phyloP scores from a whole-genome alignment of 53 echinoderm and acorn worm species.

The Echinarachnius parma region DNA sequence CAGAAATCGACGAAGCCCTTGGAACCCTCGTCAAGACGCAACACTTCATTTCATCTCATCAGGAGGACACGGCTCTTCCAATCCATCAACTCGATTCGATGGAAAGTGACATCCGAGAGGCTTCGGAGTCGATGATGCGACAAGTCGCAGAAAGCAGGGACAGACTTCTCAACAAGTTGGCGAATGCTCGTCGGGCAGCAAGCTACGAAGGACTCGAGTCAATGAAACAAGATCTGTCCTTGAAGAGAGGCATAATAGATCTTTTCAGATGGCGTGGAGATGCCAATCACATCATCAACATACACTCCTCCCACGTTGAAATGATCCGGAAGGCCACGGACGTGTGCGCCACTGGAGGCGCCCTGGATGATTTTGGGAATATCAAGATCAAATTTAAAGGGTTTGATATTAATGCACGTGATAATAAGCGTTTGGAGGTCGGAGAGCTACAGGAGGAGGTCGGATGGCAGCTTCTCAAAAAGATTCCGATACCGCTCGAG shows the following conservation, averaged over 20 bases:
- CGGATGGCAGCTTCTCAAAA: not conserved
- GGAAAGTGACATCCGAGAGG: not conserved
- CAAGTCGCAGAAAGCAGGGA: slow-evolving; percentile 5
- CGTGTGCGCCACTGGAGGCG: slow-evolving; percentile 24
- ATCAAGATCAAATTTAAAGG: not conserved
- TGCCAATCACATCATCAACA: slow-evolving; percentile 3
- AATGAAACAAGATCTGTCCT: not conserved
- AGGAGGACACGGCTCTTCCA: not conserved
- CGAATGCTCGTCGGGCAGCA: not conserved
- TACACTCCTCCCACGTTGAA: not conserved
- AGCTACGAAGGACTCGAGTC: not conserved
- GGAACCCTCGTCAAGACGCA: not conserved
- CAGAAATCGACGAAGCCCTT: not conserved
- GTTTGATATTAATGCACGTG: not conserved
- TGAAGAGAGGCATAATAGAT: not conserved
- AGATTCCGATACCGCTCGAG: slow-evolving; percentile 19
- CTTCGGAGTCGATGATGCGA: slow-evolving; percentile 2
- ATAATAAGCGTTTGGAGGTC: slow-evolving; percentile 6
- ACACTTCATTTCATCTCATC: not conserved
- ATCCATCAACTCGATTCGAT: slow-evolving; percentile 10
- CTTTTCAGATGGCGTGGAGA: slow-evolving; percentile 3
- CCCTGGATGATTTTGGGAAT: slow-evolving; percentile 9
- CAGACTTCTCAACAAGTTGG: not conserved
- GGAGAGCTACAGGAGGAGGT: slow-evolving; percentile 16
- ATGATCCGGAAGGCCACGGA: not conserved